Evolutionary conservation across 1,140 invertebrate genomes (phyloP), one percentile per base, ranked within the genome.

Genomic region (Trachymyrmex cornetzi): DNA sequence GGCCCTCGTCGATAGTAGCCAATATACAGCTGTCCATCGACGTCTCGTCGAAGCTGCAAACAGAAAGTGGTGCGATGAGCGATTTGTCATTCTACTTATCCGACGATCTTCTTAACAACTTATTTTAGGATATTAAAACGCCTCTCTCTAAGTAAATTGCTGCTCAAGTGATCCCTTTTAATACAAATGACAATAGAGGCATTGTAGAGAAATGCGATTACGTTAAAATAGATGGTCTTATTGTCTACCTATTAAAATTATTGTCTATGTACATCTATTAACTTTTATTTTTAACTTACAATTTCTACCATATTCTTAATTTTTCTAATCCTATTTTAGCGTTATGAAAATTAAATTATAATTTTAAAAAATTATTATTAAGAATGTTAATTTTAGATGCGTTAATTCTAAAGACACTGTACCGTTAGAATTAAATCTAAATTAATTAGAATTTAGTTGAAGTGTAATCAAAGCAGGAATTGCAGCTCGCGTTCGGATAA

Each of bases 11-110:
- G 87, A 94, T 87, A 22, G 92, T 93, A 69, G 91, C 86, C 91
- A 94, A 64, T 50, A 93, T 91, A 88, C 92, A 93, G 88, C 92
- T 94, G 85, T 95, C 94, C 94, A 95, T 94, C 93, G 95, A 95
- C 90, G 94, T 93, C 80, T 95, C 94, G 92, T 95, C 95, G 90
- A 95, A 95, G 75, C 95, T 95, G 89, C 80, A 93, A 94, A 75
- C 75, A 88, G 44, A 93, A 84, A 64, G 64, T 66, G 69, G 34
- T 44, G 14, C 38, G 55, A 38, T 74, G 69, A 75, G 57, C 59
- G 69, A 75, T 27, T 74, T 24, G 27, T 75, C 44, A 38, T 59
- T 82, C 12, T 24, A 34, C 22, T 61, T 19, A 50, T 7, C 22
- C 5, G n/a, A 12, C 34, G 6, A 82, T 48, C 57, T 30, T 66